Evolutionary conservation across 1,140 invertebrate genomes (phyloP).

Genomic region (Arctopsyche grandis): DNA sequence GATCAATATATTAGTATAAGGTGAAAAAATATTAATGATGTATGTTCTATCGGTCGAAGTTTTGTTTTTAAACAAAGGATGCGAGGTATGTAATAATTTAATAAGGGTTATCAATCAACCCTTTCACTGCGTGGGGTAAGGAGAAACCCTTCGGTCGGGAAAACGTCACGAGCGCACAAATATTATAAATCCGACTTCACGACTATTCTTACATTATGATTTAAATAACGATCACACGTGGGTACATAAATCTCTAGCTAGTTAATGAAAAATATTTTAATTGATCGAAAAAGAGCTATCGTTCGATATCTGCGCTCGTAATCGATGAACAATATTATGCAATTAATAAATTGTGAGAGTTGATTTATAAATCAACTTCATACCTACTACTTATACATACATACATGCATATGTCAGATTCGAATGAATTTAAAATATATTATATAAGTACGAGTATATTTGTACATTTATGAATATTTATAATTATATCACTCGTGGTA

Average conservation of each 20-base stretch:
- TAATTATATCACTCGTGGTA: too few species aligned
- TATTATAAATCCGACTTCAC: neutral
- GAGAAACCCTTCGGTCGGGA: neutral
- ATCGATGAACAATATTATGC: too few species aligned
- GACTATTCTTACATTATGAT: slow-evolving; percentile 1
- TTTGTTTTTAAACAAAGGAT: slow-evolving; percentile 46
- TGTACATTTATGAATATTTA: too few species aligned
- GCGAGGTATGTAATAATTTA: slow-evolving; percentile 52
- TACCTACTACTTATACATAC: too few species aligned
- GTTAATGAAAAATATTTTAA: neutral
- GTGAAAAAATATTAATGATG: slow-evolving; percentile 34
- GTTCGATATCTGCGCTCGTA: neutral
- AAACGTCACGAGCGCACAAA: neutral
- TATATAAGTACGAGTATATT: too few species aligned
- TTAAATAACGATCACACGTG: slow-evolving; percentile 3
- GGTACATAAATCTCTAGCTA: neutral
- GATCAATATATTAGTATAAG: neutral
- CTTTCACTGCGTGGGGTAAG: slow-evolving; percentile 41
- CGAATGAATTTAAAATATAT: too few species aligned
- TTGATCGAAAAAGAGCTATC: neutral
- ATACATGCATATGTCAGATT: too few species aligned
- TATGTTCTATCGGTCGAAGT: slow-evolving; percentile 46
- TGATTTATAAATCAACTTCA: too few species aligned
- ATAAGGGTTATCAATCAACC: slow-evolving; percentile 51
- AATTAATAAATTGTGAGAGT: too few species aligned